phyloP scores from a whole-genome alignment of 2,797 vertebrate genomes.

The Monodelphis domestica region DNA sequence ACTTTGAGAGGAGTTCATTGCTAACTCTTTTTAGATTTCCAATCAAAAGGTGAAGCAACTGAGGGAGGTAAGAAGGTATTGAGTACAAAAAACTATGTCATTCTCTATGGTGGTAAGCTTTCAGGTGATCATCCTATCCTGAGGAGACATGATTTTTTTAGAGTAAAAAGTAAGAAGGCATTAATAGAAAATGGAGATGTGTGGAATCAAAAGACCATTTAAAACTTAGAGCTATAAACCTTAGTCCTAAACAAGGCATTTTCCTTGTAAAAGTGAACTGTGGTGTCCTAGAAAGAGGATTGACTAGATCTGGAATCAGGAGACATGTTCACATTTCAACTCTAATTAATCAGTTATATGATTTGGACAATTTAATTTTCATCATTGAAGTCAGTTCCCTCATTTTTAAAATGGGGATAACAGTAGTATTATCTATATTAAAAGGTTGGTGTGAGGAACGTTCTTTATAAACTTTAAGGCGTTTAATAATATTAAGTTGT shows the following conservation, averaged over 20 bases:
- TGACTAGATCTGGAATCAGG: not conserved
- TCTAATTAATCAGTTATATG: not conserved
- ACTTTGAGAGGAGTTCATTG: not conserved
- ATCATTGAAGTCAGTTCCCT: not conserved
- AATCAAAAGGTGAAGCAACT: not conserved
- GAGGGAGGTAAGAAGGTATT: not conserved
- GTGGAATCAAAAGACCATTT: not conserved
- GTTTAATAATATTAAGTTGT: not conserved
- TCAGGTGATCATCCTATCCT: not conserved
- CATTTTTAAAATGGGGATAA: not conserved
- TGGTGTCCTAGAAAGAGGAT: not conserved
- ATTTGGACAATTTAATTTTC: not conserved
- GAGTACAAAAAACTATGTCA: not conserved
- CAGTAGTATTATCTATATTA: not conserved
- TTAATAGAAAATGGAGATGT: not conserved
- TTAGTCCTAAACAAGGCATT: not conserved
- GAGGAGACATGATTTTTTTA: not conserved
- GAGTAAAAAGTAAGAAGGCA: not conserved
- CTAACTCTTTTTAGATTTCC: not conserved
- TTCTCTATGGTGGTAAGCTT: not conserved
- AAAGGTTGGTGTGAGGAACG: not conserved
- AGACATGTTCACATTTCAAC: not conserved
- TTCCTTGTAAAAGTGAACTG: not conserved
- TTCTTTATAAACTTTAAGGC: not conserved
- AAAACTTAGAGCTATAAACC: not conserved